phyloP scores from a whole-genome alignment of 2,888 invertebrate genomes.

The Hydropsyche betteni region DNA sequence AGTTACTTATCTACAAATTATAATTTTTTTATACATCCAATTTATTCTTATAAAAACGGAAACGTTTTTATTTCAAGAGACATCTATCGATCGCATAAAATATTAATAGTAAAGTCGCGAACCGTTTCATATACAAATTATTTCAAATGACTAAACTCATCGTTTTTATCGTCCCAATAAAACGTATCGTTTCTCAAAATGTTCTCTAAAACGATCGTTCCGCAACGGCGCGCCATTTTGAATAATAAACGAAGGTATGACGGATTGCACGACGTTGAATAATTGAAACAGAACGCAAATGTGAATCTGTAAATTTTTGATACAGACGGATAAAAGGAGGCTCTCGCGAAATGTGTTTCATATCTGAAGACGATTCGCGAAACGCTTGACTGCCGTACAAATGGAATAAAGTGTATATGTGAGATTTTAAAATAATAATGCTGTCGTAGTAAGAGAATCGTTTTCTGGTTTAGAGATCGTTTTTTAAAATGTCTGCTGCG shows the following conservation, averaged over 20 bases:
- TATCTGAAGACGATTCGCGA: too few relatives aligned
- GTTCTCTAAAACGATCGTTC: conserved; percentile 13
- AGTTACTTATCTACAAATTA: too few relatives aligned
- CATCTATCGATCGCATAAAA: neutral
- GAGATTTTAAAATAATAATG: too few relatives aligned
- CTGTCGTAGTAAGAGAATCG: too few relatives aligned
- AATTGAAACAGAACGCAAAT: conserved; percentile 27
- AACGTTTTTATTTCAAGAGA: neutral
- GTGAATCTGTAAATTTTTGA: conserved; percentile 10
- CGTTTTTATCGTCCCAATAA: neutral
- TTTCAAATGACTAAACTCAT: too few relatives aligned
- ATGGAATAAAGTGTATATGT: too few relatives aligned
- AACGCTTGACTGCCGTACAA: too few relatives aligned
- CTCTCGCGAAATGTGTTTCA: too few relatives aligned
- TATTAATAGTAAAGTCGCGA: neutral
- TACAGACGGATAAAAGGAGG: conserved; percentile 10
- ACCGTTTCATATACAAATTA: neutral
- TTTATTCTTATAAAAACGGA: too few relatives aligned
- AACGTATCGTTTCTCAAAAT: neutral
- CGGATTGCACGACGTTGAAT: conserved; percentile 16
- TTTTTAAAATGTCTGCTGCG: too few relatives aligned
- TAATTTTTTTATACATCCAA: too few relatives aligned
- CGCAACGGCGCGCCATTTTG: neutral
- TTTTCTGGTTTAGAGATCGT: too few relatives aligned
- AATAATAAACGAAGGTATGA: conserved; percentile 19